A percentile compares a stretch with the other conserved stretches of the same genome.
These are phyloP conservation scores for Antennarius striatus DNA, from an alignment of 2,113 vertebrate genomes.

Conservation along the genomic window DNA sequence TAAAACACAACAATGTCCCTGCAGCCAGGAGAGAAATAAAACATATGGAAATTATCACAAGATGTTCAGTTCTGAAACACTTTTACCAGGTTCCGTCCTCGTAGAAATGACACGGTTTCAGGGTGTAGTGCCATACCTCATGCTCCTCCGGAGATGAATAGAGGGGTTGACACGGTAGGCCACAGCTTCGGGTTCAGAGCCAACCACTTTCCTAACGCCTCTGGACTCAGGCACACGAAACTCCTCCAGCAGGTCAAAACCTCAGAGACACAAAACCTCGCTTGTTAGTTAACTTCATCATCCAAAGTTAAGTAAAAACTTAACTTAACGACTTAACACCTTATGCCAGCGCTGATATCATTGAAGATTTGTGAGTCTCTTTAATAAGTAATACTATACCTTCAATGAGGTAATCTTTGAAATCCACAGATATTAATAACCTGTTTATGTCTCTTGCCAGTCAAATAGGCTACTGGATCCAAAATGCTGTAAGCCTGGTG, in stretches of 20 bases:
- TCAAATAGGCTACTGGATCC: too few relatives aligned
- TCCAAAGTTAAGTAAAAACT: conserved; percentile 12
- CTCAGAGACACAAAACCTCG: conserved; percentile 50
- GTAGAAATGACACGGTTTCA: neutral
- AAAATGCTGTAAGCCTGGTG: too few relatives aligned
- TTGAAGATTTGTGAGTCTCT: conserved; percentile 14
- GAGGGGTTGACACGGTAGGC: conserved; percentile 75
- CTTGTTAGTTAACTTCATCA: conserved; percentile 11
- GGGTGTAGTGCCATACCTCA: conserved; percentile 42
- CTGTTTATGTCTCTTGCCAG: too few relatives aligned
- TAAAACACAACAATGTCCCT: neutral
- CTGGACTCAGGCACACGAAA: conserved; percentile 68
- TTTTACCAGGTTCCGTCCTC: neutral
- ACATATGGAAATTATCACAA: neutral
- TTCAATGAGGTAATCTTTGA: conserved; percentile 31
- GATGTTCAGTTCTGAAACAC: too few relatives aligned
- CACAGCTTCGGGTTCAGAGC: conserved; percentile 69
- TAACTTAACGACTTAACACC: conserved; percentile 26
- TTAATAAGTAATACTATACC: conserved; percentile 12
- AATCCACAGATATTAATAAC: too few relatives aligned
- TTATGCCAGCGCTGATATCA: conserved; percentile 24
- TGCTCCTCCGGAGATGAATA: conserved; percentile 65
- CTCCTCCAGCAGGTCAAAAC: conserved; percentile 79
- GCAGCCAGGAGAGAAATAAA: neutral
- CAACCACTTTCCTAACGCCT: conserved; percentile 68